Percentiles rank a stretch among this genome's conserved stretches.
These are phyloP conservation scores for Drosophila bifasciata DNA, from an alignment of 1,140 invertebrate species.

Conservation along the genomic window DNA sequence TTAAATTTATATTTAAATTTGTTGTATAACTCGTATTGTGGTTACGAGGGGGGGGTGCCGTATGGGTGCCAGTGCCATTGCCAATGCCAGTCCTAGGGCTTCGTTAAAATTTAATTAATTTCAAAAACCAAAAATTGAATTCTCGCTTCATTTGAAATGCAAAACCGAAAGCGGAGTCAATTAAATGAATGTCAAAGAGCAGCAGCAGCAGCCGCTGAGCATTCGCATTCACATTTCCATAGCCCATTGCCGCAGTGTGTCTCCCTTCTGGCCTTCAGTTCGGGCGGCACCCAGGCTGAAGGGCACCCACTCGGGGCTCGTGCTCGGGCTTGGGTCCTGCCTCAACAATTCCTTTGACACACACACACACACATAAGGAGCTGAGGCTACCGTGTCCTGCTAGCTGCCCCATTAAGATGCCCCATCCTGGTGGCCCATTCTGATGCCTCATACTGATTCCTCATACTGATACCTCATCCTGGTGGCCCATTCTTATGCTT, in stretches of 20 bases:
- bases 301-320: background rate
- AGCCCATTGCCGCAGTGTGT: conserved; percentile 46
- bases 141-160: conserved; percentile 73
- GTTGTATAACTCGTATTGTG: conserved; percentile 49
- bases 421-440: too few species aligned
- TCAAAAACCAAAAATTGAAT: conserved; percentile 63
- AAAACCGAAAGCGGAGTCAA: conserved; percentile 70
- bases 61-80: too few species aligned
- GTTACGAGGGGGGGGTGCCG: conserved; percentile 12
- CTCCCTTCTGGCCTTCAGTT: too few species aligned
- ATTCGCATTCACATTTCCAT: too few species aligned
- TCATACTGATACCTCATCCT: too few species aligned
- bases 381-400: conserved; percentile 37
- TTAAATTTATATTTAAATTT: conserved; percentile 61
- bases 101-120: conserved; percentile 61
- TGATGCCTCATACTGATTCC: too few species aligned
- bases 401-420: background rate
- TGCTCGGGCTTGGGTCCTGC: too few species aligned
- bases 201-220: conserved; percentile 29
- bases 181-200: conserved; percentile 83
- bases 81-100: too few species aligned
- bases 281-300: too few species aligned
- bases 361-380: conserved; percentile 53
- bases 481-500: too few species aligned
- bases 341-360: conserved; percentile 75